A percentile compares a stretch with the other conserved stretches of the same genome.
Evolutionary conservation across 2,797 vertebrate species (phyloP).

Genomic region (Ptychadena robeensis): DNA sequence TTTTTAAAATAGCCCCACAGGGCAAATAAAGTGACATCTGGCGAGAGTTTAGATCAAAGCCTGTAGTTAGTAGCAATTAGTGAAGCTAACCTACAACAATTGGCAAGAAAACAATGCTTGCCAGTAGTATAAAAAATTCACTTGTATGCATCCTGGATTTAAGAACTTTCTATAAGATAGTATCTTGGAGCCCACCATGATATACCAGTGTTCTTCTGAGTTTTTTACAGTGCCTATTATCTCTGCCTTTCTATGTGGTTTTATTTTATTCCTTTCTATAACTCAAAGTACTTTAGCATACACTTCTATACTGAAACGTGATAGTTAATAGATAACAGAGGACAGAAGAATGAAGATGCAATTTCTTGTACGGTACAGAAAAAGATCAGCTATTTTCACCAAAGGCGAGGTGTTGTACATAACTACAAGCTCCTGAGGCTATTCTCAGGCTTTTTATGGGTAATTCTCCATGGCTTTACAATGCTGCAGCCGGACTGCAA

Average conservation of each 20-base stretch:
- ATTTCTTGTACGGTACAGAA: constrained; percentile 24
- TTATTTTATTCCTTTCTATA: constrained; percentile 24
- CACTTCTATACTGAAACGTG: constrained; percentile 10
- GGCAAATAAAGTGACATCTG: too few species aligned
- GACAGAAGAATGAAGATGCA: constrained; percentile 40
- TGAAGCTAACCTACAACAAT: background rate
- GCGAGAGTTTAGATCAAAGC: too few species aligned
- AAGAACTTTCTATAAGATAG: constrained; percentile 3
- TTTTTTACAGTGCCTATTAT: constrained; percentile 27
- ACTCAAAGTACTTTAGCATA: constrained; percentile 33
- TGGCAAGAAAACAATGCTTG: background rate
- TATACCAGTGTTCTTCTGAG: background rate
- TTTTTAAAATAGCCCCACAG: too few species aligned
- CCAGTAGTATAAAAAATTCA: constrained; percentile 1
- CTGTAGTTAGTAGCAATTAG: background rate
- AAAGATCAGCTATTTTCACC: constrained; percentile 37
- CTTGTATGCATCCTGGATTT: background rate
- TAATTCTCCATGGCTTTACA: constrained; percentile 17
- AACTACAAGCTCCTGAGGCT: constrained; percentile 28
- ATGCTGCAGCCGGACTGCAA: constrained; percentile 10
- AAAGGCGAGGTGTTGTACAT: constrained; percentile 2
- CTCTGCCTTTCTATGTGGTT: background rate
- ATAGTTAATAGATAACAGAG: constrained; percentile 48
- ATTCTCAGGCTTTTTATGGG: constrained; percentile 11
- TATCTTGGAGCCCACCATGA: constrained; percentile 8